phyloP scores from a whole-genome alignment of 64 coral and sea anemone genomes.

The Montipora sp. region DNA sequence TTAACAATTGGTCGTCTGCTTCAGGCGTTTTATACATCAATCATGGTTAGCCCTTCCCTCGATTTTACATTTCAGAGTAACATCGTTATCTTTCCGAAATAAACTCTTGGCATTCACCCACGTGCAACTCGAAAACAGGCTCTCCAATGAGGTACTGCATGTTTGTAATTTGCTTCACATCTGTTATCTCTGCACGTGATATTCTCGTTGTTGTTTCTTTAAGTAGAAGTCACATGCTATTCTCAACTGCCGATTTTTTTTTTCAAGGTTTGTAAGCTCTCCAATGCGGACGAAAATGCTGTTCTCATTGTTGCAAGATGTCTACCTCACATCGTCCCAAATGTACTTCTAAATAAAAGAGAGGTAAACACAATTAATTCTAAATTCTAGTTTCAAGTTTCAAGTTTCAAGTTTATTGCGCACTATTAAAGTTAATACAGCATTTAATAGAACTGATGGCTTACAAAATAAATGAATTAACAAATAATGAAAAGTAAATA shows the following conservation, averaged over 20 bases:
- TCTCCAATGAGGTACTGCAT: conserved; percentile 66
- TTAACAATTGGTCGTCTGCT: neutral
- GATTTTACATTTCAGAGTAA: conserved; percentile 31
- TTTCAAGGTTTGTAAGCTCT: conserved; percentile 82
- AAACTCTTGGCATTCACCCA: conserved; percentile 52
- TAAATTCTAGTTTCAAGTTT: too few species aligned
- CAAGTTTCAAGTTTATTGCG: too few species aligned
- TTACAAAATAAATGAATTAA: too few species aligned
- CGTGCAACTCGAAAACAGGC: conserved; percentile 64
- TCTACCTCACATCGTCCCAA: conserved; percentile 94
- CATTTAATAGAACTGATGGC: too few species aligned
- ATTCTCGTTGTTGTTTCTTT: too few species aligned
- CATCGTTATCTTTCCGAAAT: conserved; percentile 68
- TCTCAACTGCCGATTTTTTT: neutral
- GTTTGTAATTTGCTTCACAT: too few species aligned
- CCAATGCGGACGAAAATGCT: conserved; percentile 77
- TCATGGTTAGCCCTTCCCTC: neutral
- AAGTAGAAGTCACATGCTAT: neutral
- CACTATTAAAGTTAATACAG: too few species aligned
- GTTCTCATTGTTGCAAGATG: conserved; percentile 93
- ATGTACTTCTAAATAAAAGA: conserved; percentile 95
- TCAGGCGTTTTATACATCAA: too few species aligned
- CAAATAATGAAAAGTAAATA: too few species aligned
- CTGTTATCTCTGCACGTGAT: too few species aligned
- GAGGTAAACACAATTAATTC: conserved; percentile 47